These are phyloP conservation scores for Callipepla californica DNA, from an alignment of 2,113 vertebrate genomes.

Conservation along the genomic window DNA sequence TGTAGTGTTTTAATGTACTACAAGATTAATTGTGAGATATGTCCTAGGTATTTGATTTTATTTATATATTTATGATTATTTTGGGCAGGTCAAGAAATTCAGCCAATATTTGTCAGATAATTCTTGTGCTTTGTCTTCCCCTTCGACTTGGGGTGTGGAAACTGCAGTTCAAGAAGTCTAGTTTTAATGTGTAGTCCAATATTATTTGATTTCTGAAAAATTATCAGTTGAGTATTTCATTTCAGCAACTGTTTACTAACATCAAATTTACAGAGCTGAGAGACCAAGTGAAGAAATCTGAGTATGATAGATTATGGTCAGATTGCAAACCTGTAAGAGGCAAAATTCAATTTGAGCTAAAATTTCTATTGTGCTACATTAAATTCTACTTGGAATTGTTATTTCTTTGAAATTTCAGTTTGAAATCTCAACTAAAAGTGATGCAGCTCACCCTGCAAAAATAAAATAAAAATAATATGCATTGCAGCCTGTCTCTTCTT, in stretches of 20 bases:
- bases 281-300: neutral
- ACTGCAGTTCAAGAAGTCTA: neutral
- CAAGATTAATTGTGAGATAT: neutral
- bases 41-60: neutral
- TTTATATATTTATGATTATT: neutral
- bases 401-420: neutral
- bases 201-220: neutral
- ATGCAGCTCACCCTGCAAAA: neutral
- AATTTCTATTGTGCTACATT: neutral
- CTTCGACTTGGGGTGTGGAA: neutral
- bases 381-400: neutral
- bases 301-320: neutral
- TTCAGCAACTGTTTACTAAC: neutral
- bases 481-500: slow-evolving; percentile 66
- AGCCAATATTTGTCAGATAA: neutral
- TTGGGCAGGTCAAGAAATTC: neutral
- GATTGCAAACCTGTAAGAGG: neutral
- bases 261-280: neutral
- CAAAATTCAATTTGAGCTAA: neutral
- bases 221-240: neutral
- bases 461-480: neutral
- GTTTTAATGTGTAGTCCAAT: neutral
- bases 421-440: rapidly evolving
- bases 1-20: neutral
- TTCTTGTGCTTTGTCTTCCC: neutral